These are phyloP conservation scores for Rattus norvegicus DNA, from an alignment of 2,113 vertebrate genomes.

Conservation along the genomic window DNA sequence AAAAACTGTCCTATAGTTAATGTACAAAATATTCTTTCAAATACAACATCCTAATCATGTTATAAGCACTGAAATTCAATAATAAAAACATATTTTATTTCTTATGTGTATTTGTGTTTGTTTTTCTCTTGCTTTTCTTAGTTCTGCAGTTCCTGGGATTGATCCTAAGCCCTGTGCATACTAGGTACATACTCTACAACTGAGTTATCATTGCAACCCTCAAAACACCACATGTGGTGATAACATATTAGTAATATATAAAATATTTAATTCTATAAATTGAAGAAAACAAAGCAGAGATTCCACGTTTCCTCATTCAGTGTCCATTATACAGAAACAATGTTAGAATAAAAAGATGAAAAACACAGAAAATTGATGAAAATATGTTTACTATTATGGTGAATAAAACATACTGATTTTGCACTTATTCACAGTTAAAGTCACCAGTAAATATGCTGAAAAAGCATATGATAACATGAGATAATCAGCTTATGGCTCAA, in stretches of 20 bases:
- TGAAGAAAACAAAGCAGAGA: background rate
- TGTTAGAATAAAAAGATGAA: background rate
- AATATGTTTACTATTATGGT: background rate
- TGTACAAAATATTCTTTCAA: background rate
- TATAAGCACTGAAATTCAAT: background rate
- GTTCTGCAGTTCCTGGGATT: background rate
- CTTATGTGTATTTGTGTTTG: background rate
- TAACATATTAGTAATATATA: background rate
- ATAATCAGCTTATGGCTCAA: background rate
- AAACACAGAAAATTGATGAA: background rate
- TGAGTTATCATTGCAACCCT: background rate
- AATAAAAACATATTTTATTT: background rate
- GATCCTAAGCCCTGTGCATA: background rate
- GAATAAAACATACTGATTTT: background rate
- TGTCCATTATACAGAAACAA: background rate
- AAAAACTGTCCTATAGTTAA: background rate
- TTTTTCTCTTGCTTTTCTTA: background rate
- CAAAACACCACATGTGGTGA: background rate
- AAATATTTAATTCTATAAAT: background rate
- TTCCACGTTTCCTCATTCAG: background rate
- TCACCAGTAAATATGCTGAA: background rate
- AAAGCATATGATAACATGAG: background rate
- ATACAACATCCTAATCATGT: background rate
- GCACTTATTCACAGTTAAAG: background rate
- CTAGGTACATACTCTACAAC: background rate